phyloP scores from a whole-genome alignment of 1,140 invertebrate genomes.

The Drosophila nigromelanica region DNA sequence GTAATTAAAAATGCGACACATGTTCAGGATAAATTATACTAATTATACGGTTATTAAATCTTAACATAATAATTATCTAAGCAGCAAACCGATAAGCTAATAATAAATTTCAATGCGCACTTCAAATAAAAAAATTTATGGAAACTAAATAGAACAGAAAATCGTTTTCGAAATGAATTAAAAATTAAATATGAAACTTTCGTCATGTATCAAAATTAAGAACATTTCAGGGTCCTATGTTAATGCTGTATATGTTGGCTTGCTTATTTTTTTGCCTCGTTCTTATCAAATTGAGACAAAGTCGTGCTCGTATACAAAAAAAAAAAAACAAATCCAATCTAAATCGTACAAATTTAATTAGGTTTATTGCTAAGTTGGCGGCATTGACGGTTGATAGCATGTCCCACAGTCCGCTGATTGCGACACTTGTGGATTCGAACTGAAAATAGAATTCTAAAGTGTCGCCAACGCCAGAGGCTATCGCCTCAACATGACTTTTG shows the following conservation, averaged over 20 bases:
- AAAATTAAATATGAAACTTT: neutral
- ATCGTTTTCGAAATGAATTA: no score
- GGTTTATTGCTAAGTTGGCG: constrained; percentile 80
- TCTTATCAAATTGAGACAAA: constrained; percentile 16
- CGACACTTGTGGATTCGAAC: constrained; percentile 56
- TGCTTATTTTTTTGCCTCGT: neutral
- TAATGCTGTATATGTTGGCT: constrained; percentile 4
- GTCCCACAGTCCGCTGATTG: constrained; percentile 57
- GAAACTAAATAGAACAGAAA: no score
- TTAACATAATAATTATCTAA: no score
- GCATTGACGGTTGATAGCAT: constrained; percentile 75
- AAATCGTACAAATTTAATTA: constrained; percentile 73
- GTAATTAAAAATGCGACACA: neutral
- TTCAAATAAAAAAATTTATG: neutral
- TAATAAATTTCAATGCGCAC: neutral
- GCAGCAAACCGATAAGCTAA: neutral
- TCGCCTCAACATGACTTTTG: constrained; percentile 63
- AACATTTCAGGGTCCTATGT: constrained; percentile 2
- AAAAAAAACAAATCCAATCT: constrained; percentile 6
- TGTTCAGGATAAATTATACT: neutral
- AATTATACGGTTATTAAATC: neutral
- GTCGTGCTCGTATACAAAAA: neutral
- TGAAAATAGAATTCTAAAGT: constrained; percentile 61
- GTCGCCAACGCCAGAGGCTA: constrained; percentile 70
- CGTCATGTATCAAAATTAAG: constrained; percentile 2